phyloP scores from a whole-genome alignment of 2,888 invertebrate genomes.

The Pterostichus niger region DNA sequence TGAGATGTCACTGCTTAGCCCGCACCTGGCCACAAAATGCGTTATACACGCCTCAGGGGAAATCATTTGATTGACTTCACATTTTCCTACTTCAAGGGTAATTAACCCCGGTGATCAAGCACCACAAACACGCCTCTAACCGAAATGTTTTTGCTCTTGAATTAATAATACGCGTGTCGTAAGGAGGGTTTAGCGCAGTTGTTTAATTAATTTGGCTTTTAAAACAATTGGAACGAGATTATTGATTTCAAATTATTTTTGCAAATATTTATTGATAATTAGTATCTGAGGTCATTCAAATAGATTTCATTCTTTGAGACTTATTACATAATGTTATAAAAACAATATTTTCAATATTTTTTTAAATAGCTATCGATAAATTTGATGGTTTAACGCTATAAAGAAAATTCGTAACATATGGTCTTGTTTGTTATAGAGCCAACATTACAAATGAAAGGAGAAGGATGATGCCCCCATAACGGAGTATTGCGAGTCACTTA shows the following conservation, averaged over 20 bases:
- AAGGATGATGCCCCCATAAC: too few species aligned
- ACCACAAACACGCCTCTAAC: constrained; percentile 20
- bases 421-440: too few species aligned
- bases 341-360: too few species aligned
- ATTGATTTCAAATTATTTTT: not conserved
- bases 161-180: not conserved
- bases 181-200: not conserved
- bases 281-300: too few species aligned
- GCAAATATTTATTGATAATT: not conserved
- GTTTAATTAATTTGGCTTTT: constrained; percentile 3
- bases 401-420: too few species aligned
- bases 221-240: not conserved
- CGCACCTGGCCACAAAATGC: constrained; percentile 15
- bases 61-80: constrained; percentile 36
- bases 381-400: too few species aligned
- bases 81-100: constrained; percentile 25
- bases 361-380: too few species aligned
- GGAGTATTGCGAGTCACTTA: too few species aligned
- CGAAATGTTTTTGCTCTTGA: constrained; percentile 8
- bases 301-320: too few species aligned
- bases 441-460: too few species aligned
- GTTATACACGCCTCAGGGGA: constrained; percentile 28
- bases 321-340: too few species aligned
- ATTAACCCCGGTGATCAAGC: constrained; percentile 39
- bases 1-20: not conserved